A percentile compares a stretch with the other conserved stretches of the same genome.
Evolutionary conservation across 2,888 invertebrate genomes (phyloP).

Genomic region (Schizotus pectinicornis): DNA sequence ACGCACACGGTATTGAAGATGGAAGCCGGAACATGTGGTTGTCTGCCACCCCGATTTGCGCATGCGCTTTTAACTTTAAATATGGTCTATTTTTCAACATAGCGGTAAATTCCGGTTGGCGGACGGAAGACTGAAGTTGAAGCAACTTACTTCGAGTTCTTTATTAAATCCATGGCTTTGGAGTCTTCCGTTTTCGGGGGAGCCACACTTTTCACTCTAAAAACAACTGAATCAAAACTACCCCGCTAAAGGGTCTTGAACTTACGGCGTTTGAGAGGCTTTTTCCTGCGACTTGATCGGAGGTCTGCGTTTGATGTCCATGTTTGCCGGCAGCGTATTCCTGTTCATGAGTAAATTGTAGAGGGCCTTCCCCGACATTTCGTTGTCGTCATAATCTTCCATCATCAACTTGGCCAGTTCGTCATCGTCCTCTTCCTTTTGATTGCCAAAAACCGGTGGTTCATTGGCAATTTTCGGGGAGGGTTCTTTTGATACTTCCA

Average conservation of each 20-base stretch:
- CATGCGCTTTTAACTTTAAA: no score
- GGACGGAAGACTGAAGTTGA: no score
- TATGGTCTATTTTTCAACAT: no score
- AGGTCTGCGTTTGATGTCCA: conserved; percentile 5
- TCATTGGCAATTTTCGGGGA: conserved; percentile 40
- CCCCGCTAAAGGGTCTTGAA: neutral
- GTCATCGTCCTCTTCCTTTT: conserved; percentile 8
- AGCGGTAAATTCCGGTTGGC: no score
- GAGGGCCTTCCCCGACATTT: conserved; percentile 26
- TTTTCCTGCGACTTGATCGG: neutral
- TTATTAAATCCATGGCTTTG: conserved; percentile 4
- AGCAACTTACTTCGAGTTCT: conserved; percentile 11
- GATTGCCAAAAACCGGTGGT: conserved; percentile 33
- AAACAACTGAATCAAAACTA: conserved; percentile 2
- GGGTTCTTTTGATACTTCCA: conserved; percentile 32
- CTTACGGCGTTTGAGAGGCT: conserved; percentile 12
- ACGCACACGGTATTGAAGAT: no score
- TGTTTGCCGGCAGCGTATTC: conserved; percentile 6
- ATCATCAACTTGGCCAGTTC: conserved; percentile 5
- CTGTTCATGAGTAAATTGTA: conserved; percentile 19
- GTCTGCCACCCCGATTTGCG: no score
- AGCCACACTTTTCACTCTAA: conserved; percentile 4
- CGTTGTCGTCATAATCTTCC: conserved; percentile 12
- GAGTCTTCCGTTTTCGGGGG: conserved; percentile 11
- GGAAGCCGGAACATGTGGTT: no score